Conservation (phyloP, 2,888 invertebrate genomes). For the Plutella xylostella region DNA sequence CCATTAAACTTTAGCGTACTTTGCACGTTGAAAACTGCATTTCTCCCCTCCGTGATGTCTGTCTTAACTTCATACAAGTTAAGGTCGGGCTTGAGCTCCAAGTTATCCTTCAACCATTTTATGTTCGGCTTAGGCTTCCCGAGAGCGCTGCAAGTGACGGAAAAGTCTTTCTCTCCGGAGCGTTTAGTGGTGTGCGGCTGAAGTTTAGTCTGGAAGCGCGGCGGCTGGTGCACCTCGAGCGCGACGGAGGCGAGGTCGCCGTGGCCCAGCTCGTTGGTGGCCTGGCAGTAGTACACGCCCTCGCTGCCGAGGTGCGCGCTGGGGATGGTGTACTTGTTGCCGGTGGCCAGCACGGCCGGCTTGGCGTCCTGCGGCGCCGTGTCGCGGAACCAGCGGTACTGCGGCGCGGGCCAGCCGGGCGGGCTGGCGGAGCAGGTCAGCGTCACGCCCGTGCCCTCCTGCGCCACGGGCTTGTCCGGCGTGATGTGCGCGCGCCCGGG, state of each 20-base stretch:
- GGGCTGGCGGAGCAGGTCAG: constrained; percentile 89
- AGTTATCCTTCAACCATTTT: constrained; percentile 88
- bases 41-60: constrained; percentile 80
- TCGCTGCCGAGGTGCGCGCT: constrained; percentile 88
- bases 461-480: constrained; percentile 86
- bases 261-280: constrained; percentile 88
- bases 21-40: constrained; percentile 84
- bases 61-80: constrained; percentile 86
- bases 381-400: constrained; percentile 90
- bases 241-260: constrained; percentile 87
- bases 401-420: constrained; percentile 93
- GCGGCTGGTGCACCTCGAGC: constrained; percentile 89
- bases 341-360: constrained; percentile 78
- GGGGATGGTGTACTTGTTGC: constrained; percentile 86
- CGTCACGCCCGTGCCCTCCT: constrained; percentile 85
- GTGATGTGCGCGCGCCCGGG: constrained; percentile 87
- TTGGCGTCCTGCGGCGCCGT: constrained; percentile 72
- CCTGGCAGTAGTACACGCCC: constrained; percentile 91
- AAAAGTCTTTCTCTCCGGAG: constrained; percentile 83
- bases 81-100: constrained; percentile 80
- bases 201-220: constrained; percentile 84
- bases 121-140: constrained; percentile 89
- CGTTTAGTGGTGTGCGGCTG: constrained; percentile 85
- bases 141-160: constrained; percentile 85
- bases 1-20: constrained; percentile 86